Evolutionary conservation across 2,113 vertebrate species (phyloP).

Genomic region (Synodontis membranacea): DNA sequence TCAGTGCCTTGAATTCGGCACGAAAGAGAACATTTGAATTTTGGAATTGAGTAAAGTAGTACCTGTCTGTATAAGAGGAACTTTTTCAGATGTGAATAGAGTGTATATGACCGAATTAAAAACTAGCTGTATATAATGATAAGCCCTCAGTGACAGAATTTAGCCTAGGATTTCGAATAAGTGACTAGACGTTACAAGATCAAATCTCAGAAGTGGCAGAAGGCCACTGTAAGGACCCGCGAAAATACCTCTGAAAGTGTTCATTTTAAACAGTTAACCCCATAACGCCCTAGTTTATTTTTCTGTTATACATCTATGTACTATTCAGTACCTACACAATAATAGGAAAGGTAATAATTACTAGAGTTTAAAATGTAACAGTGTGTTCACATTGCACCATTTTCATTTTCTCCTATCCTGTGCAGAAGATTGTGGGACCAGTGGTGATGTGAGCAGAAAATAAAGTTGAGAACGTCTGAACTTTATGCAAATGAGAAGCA

Average conservation of each 20-base stretch:
- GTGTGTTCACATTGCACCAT: neutral
- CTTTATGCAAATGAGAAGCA: slow-evolving; percentile 8
- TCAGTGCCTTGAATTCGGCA: no score
- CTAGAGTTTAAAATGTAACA: neutral
- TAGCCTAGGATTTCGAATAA: neutral
- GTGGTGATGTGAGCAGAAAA: neutral
- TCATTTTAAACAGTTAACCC: neutral
- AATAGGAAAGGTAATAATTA: neutral
- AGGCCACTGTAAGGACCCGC: neutral
- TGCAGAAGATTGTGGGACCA: neutral
- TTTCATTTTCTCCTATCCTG: neutral
- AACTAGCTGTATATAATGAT: neutral
- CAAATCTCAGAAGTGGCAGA: neutral
- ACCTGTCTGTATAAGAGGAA: no score
- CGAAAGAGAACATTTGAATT: no score
- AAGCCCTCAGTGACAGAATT: neutral
- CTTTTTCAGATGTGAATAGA: no score
- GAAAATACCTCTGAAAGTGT: neutral
- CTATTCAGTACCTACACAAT: neutral
- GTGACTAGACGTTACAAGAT: neutral
- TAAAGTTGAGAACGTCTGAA: neutral
- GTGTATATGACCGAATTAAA: neutral
- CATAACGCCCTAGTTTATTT: neutral
- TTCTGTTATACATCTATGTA: neutral
- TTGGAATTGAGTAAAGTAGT: no score